phyloP scores from a whole-genome alignment of 2,113 vertebrate genomes.

The Rhinolophus sinicus region DNA sequence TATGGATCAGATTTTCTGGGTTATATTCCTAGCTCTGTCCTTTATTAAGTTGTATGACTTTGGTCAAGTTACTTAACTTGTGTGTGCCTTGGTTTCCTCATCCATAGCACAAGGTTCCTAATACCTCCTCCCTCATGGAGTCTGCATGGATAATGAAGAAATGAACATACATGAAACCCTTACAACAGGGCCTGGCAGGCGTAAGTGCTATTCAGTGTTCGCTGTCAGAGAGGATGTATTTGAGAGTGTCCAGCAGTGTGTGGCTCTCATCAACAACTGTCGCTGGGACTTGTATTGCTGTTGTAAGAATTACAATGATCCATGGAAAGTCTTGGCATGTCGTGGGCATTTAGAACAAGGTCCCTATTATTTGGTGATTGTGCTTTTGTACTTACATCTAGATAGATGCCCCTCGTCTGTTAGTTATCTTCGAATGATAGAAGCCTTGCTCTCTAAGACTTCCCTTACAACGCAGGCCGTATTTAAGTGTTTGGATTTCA shows the following conservation, averaged over 20 bases:
- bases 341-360: neutral
- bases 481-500: neutral
- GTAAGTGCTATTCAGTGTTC: neutral
- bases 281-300: neutral
- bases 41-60: neutral
- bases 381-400: slow-evolving; percentile 16
- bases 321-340: neutral
- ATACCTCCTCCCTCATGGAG: neutral
- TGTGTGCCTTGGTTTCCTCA: slow-evolving; percentile 42
- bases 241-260: neutral
- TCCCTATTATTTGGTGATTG: neutral
- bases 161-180: neutral
- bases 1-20: neutral
- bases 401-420: neutral
- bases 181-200: neutral
- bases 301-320: neutral
- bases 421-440: slow-evolving; percentile 1
- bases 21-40: slow-evolving; percentile 12
- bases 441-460: neutral
- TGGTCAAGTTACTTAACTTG: slow-evolving; percentile 17
- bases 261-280: neutral
- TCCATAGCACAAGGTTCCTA: neutral
- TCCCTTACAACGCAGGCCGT: neutral
- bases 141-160: neutral
- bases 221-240: neutral